Percentiles rank a stretch among this genome's conserved stretches.
phyloP scores from a whole-genome alignment of 2,797 vertebrate genomes.

The Atherinosoma microstoma region DNA sequence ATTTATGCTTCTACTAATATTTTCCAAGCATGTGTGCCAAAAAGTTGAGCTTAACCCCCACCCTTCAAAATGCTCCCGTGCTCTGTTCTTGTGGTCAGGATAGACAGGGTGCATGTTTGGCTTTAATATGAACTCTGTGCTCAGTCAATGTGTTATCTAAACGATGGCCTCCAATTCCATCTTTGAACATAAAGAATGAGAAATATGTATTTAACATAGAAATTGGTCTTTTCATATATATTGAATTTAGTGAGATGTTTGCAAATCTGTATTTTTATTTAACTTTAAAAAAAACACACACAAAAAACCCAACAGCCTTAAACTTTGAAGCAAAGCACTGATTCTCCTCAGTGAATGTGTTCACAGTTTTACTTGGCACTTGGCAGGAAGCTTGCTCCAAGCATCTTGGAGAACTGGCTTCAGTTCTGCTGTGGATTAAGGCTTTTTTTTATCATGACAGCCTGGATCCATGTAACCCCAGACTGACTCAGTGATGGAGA shows the following conservation, averaged over 20 bases:
- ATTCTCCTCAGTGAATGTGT: conserved; percentile 2
- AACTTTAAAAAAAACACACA: not conserved
- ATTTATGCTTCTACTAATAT: conserved; percentile 81
- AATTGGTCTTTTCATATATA: not conserved
- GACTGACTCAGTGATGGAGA: conserved; percentile 8
- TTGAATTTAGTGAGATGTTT: not conserved
- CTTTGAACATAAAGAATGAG: conserved; percentile 25
- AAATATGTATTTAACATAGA: not conserved
- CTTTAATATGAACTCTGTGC: conserved; percentile 66
- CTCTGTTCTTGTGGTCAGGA: conserved; percentile 72
- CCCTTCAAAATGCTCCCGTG: not conserved
- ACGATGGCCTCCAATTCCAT: conserved; percentile 12
- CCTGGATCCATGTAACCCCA: conserved; percentile 17
- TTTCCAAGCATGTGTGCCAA: conserved; percentile 79
- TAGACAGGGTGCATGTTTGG: conserved; percentile 58
- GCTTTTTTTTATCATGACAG: conserved; percentile 20
- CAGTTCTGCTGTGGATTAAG: conserved; percentile 20
- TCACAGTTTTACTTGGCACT: not conserved
- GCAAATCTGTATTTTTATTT: not conserved
- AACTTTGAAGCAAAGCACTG: not conserved
- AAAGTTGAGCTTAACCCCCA: conserved; percentile 38
- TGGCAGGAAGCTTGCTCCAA: not conserved
- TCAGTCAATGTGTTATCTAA: conserved; percentile 67
- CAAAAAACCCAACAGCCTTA: not conserved
- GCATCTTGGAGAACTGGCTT: not conserved